Conservation (phyloP, 2,888 invertebrate species). For the Nomada flava region DNA sequence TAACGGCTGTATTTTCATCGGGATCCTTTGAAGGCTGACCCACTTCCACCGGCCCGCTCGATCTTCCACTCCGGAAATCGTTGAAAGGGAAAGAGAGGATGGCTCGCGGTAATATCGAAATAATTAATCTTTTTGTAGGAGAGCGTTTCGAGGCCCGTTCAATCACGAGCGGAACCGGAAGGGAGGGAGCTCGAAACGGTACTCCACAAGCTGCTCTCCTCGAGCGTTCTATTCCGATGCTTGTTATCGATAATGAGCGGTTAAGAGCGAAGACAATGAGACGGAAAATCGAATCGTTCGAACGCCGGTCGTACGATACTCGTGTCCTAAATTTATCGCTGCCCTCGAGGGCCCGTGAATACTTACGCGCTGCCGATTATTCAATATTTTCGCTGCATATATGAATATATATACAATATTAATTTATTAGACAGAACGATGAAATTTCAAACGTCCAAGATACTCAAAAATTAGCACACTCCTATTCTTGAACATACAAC, state of each 20-base stretch:
- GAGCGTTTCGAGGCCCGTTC: conserved; percentile 10
- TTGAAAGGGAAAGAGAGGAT: conserved; percentile 63
- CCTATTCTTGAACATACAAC: too few relatives aligned
- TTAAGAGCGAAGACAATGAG: conserved; percentile 19
- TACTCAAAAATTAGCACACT: too few relatives aligned
- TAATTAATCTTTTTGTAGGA: conserved; percentile 38
- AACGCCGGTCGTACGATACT: not conserved
- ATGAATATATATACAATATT: too few relatives aligned
- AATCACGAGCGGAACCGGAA: conserved; percentile 9
- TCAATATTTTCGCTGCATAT: too few relatives aligned
- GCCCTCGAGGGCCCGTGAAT: too few relatives aligned
- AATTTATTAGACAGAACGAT: too few relatives aligned
- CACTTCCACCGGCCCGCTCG: conserved; percentile 25
- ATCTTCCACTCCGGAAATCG: conserved; percentile 49
- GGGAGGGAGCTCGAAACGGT: not conserved
- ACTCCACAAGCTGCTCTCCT: not conserved
- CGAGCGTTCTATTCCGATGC: not conserved
- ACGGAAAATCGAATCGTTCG: conserved; percentile 12
- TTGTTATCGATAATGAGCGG: conserved; percentile 43
- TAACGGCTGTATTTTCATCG: conserved; percentile 41
- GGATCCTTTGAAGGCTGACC: conserved; percentile 56
- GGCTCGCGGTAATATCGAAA: conserved; percentile 48
- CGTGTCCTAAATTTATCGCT: too few relatives aligned
- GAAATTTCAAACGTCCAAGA: too few relatives aligned
- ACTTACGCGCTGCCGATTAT: too few relatives aligned